A percentile compares a stretch with the other conserved stretches of the same genome.
phyloP scores from a whole-genome alignment of 2,113 vertebrate genomes.

The Pterocles gutturalis region DNA sequence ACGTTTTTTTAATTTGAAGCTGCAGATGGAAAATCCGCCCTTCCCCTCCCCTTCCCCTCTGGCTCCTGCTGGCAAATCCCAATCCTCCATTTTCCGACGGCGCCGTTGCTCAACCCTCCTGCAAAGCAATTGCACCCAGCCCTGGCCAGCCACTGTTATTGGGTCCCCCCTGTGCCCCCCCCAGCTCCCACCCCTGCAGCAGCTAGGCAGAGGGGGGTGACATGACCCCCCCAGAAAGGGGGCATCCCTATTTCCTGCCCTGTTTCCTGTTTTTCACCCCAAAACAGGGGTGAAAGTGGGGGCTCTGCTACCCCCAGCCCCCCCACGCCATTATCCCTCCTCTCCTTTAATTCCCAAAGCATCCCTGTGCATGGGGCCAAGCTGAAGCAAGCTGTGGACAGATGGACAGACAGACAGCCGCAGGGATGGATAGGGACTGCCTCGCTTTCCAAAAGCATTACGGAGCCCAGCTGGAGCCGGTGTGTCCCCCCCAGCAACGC shows the following conservation, averaged over 20 bases:
- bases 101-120: not conserved
- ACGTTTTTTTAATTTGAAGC: not conserved
- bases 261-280: not conserved
- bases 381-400: not conserved
- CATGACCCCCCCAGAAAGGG: not conserved
- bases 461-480: not conserved
- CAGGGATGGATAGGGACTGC: not conserved
- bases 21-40: not conserved
- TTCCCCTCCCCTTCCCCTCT: not conserved
- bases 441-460: not conserved
- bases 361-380: not conserved
- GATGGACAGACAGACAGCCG: not conserved
- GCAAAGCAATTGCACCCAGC: not conserved
- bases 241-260: not conserved
- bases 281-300: not conserved
- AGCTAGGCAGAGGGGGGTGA: not conserved
- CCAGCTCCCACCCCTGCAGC: not conserved
- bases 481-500: not conserved
- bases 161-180: accelerated
- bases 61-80: not conserved
- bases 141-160: not conserved
- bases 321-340: accelerated
- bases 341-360: not conserved
- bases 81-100: not conserved
- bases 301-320: not conserved